Evolutionary conservation across 1,140 invertebrate genomes (phyloP).

Genomic region (Zaprionus africanus): DNA sequence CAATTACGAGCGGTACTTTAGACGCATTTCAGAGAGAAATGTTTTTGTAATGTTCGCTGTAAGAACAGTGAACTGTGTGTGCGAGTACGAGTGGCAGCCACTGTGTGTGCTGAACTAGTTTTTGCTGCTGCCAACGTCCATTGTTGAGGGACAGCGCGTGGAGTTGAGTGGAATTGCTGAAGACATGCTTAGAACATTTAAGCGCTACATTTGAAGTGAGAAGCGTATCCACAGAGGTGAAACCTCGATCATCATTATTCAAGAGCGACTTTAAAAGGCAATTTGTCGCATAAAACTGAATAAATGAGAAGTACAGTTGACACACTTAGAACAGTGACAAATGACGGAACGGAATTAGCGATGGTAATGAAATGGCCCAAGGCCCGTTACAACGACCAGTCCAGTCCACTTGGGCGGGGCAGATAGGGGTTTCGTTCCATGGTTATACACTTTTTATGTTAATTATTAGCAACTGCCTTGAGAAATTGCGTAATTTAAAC

Average conservation of each 20-base stretch:
- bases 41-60: slow-evolving; percentile 34
- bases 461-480: slow-evolving; percentile 20
- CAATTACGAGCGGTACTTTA: slow-evolving; percentile 74
- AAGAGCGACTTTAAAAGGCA: neutral
- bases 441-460: slow-evolving; percentile 33
- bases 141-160: slow-evolving; percentile 25
- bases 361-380: slow-evolving; percentile 50
- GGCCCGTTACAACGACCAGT: slow-evolving; percentile 25
- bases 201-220: slow-evolving; percentile 1
- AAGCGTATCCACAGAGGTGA: neutral
- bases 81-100: neutral
- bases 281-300: slow-evolving; percentile 1
- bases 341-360: slow-evolving; percentile 52
- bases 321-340: slow-evolving; percentile 47
- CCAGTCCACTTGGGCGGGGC: neutral
- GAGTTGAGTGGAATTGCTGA: neutral
- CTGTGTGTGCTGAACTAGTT: slow-evolving; percentile 47
- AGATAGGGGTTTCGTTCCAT: neutral
- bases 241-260: neutral
- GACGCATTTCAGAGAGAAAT: slow-evolving; percentile 58
- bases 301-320: slow-evolving; percentile 28
- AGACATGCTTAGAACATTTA: slow-evolving; percentile 12
- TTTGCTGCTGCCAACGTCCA: slow-evolving; percentile 27
- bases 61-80: neutral
- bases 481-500: slow-evolving; percentile 23